Percentiles rank a stretch among this genome's conserved stretches.
phyloP scores from a whole-genome alignment of 2,113 vertebrate genomes.

The Oreochromis spilurus region DNA sequence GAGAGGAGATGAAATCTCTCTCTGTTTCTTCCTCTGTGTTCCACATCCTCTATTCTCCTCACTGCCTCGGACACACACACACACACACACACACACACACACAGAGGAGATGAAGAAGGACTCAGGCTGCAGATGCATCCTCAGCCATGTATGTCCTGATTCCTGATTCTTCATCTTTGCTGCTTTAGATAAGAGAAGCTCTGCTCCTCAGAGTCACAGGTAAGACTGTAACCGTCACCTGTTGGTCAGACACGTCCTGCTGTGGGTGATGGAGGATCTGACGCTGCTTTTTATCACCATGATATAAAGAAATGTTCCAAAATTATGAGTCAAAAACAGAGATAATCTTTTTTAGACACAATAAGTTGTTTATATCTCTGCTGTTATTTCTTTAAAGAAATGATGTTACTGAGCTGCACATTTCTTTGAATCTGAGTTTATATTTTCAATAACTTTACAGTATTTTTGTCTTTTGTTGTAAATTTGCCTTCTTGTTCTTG shows the following conservation, averaged over 20 bases:
- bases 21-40: conserved; percentile 15
- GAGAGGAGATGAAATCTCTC: conserved; percentile 55
- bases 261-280: background rate
- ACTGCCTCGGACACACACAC: background rate
- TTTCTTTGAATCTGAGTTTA: background rate
- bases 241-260: background rate
- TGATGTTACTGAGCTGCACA: background rate
- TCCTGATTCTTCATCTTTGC: background rate
- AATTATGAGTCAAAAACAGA: background rate
- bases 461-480: background rate
- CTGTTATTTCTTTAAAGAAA: background rate
- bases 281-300: background rate
- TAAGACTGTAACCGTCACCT: background rate
- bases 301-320: background rate
- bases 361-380: background rate
- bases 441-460: background rate
- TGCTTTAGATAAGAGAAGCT: background rate
- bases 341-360: background rate
- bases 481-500: background rate
- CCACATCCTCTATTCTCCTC: conserved; percentile 31
- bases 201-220: background rate
- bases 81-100: rapidly evolving
- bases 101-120: background rate
- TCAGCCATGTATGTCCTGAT: background rate
- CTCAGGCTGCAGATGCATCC: conserved; percentile 8